Evolutionary conservation across 2,888 invertebrate species (phyloP).

Genomic region (Philonicus albiceps): DNA sequence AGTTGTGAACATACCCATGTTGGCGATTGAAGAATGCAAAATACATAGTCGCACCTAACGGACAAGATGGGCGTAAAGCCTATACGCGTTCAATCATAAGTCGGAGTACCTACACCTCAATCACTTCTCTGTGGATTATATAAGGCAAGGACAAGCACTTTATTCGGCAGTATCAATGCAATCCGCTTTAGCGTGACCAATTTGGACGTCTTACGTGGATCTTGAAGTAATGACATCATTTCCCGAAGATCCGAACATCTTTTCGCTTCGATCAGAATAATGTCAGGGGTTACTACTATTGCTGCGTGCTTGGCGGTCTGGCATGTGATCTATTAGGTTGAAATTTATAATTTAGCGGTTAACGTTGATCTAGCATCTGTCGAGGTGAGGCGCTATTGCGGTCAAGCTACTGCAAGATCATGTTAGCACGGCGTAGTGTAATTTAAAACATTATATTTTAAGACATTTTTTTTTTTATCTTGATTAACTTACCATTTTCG

Average conservation of each 20-base stretch:
- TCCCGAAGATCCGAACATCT: neutral
- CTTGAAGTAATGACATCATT: neutral
- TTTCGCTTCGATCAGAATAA: conserved; percentile 1
- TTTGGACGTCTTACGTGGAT: neutral
- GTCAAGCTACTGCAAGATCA: neutral
- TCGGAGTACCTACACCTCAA: neutral
- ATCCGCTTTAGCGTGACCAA: neutral
- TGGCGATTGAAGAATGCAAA: neutral
- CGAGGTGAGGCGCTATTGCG: neutral
- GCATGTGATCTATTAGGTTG: neutral
- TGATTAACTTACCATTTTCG: neutral
- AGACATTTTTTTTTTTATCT: neutral
- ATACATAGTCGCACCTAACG: neutral
- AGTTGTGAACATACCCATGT: neutral
- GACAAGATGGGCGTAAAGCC: neutral
- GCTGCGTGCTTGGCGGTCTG: neutral
- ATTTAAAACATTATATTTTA: neutral
- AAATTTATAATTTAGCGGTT: neutral
- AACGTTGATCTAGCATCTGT: neutral
- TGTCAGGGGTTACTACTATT: neutral
- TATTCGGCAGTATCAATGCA: conserved; percentile 1
- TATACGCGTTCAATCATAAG: neutral
- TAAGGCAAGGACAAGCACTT: conserved; percentile 12
- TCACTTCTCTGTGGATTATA: neutral
- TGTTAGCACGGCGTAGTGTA: neutral